Evolutionary conservation across 2,888 invertebrate genomes (phyloP), one percentile per base, ranked within the genome.

Genomic region (Spatulosminthurus flaviceps): DNA sequence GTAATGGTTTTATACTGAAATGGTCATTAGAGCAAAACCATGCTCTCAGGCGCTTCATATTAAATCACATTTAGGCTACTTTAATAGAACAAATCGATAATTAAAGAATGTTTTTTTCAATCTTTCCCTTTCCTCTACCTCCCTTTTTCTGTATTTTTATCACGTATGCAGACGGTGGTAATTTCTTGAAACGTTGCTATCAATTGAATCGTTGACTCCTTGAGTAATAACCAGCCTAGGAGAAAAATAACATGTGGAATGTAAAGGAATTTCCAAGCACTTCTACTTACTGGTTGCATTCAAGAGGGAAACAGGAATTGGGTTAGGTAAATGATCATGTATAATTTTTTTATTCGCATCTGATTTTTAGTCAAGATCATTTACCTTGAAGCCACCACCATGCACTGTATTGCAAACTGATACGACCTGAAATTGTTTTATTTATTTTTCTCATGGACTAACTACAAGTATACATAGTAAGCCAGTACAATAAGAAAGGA

Each of bases 81-180:
- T 60, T 43, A 26, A 19, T 43, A 51, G 72, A 73, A 73, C 73
- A 51, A 73, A 73, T 73, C 29, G 73, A 60, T 73, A 73, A 73
- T 51, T 42, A 11, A 16, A 34, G 41, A 70, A 70, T 16, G 21
- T 43, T 24, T 43, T 26, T 72, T 19, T 24, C 13, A 21, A 21
- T 26, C 24, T 69, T n/a, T 43, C 19, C 24, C 41, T n/a, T n/a
- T 71, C 51, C 26, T 67, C 64, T 21, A 16, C 21, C 13, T 24
- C 26, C 22, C 60, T 60, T 19, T 7, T 60, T 60, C 21, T 21
- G 19, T 60, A 9, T 4, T 60, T 21, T n/a, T 9, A 34, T 7
- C 34, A 34, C 5, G 34, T 34, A 9, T 34, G n/a, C n/a, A n/a
- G n/a, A n/a, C n/a, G 34, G 34, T 34, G 4, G 34, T 34, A 34